Percentiles rank a stretch among this genome's conserved stretches.
Evolutionary conservation across 2,888 invertebrate species (phyloP).

Genomic region (Resseliella maxima): DNA sequence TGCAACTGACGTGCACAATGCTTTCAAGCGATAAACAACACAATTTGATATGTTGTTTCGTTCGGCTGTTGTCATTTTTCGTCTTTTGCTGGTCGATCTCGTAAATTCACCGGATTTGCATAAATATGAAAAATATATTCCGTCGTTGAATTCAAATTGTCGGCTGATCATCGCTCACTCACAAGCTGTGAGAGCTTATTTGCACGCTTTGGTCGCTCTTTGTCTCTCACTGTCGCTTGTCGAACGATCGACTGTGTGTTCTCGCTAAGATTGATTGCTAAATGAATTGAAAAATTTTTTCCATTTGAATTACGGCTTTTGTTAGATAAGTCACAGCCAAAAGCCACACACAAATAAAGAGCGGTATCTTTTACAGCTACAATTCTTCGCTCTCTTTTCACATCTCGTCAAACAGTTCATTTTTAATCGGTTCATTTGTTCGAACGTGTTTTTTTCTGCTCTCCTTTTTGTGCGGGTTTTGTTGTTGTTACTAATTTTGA

Average conservation of each 20-base stretch:
- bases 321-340: slow-evolving; percentile 14
- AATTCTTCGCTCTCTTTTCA: not conserved
- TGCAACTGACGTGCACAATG: not conserved
- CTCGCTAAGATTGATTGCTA: not conserved
- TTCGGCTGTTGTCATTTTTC: not conserved
- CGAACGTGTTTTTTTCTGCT: not conserved
- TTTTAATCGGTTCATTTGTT: not conserved
- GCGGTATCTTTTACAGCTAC: slow-evolving; percentile 27
- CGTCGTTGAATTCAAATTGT: not conserved
- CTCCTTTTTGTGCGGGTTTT: not conserved
- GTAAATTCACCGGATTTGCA: not conserved
- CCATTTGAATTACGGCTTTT: not conserved
- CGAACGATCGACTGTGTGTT: not conserved
- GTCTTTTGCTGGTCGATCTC: too few relatives aligned
- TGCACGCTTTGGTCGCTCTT: too few relatives aligned
- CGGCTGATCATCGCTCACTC: not conserved
- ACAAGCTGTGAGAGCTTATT: too few relatives aligned
- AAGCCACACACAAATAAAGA: slow-evolving; percentile 11
- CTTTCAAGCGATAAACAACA: not conserved
- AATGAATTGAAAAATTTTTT: not conserved
- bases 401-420: not conserved
- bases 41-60: not conserved
- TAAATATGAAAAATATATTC: slow-evolving; percentile 1
- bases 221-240: too few relatives aligned
- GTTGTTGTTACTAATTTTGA: not conserved